Evolutionary conservation across 1,140 invertebrate genomes (phyloP).

Genomic region (Teleopsis dalmanni): DNA sequence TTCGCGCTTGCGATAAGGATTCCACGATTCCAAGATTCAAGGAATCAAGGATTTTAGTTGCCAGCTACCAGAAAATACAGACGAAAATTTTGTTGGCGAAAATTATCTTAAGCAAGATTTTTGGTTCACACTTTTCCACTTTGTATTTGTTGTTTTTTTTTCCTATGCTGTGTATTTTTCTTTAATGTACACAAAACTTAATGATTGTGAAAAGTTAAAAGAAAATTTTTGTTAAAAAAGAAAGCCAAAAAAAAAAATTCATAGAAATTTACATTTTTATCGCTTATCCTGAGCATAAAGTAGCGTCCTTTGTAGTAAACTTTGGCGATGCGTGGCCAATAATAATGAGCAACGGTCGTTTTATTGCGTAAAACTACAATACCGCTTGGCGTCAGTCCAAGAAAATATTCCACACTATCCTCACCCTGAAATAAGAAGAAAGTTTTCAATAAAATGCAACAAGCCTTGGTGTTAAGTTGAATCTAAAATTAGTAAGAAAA

Average conservation of each 20-base stretch:
- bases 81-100: too few relatives aligned
- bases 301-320: constrained; percentile 93
- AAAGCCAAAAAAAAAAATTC: too few relatives aligned
- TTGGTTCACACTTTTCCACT: too few relatives aligned
- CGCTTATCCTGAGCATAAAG: constrained; percentile 90
- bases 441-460: too few relatives aligned
- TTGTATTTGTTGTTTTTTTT: too few relatives aligned
- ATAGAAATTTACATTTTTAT: constrained; percentile 79
- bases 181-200: neutral
- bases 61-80: too few relatives aligned
- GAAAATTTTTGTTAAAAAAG: neutral
- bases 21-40: too few relatives aligned
- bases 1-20: too few relatives aligned
- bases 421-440: constrained; percentile 66
- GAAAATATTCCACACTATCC: constrained; percentile 93
- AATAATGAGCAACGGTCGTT: constrained; percentile 97
- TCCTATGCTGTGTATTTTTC: neutral
- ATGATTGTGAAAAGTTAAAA: neutral
- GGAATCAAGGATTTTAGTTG: too few relatives aligned
- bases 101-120: too few relatives aligned
- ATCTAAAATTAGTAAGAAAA: too few relatives aligned
- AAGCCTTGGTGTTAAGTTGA: too few relatives aligned
- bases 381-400: constrained; percentile 95
- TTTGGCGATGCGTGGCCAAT: constrained; percentile 96
- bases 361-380: constrained; percentile 92